Base-by-base conservation (phyloP, 1,140 invertebrate species). In the Lordiphosa collinella region DNA sequence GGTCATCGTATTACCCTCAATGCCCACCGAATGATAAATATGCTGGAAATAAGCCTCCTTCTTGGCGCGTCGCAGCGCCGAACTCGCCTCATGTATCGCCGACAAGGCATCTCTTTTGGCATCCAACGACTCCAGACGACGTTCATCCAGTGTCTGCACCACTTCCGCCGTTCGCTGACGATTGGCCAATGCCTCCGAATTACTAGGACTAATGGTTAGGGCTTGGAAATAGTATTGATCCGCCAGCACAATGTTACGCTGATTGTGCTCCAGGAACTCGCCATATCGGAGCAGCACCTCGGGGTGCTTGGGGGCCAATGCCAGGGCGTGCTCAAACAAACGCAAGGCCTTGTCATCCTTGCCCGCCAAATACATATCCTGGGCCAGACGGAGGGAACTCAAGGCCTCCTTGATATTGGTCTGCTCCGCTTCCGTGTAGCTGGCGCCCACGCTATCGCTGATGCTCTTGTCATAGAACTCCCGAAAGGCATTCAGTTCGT, bases 1-100 rank as follows among this genome's bases (percentile, higher is more conserved):
- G 22, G 96, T 95, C 94, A 99, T 96, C 1, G 97, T 99, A 80
- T 99, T 99, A 2, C 98, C 98, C 91, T 99, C 98, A 62, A 99
- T 98, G 29, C 96, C 98, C 50, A 98, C 97, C 2, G 97, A 98
- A 82, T 99, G 98, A 90, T 99, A 98, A 54, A 99, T 97, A 89
- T 99, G 96, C 82, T 96, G 94, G 87, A 97, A 98, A 89, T 98
- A 99, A 10, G 96, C 95, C 89, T 98, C 96, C 84, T 96, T 96
- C 85, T 98, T 99, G 1, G 96, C 94, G 67, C 96, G 92, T 59
- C 95, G 91, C 49, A 98, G 90, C 8, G 95, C 94, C 2, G 93
- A 91, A 89, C 94, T 93, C 32, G 92, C 92, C 61, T 96, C 93
- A 38, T 97, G 95, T 65, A 97, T 94, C 11, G 92, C 92, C 13